These are phyloP conservation scores for Acronicta leporina DNA, from an alignment of 2,888 invertebrate species.

Conservation along the genomic window DNA sequence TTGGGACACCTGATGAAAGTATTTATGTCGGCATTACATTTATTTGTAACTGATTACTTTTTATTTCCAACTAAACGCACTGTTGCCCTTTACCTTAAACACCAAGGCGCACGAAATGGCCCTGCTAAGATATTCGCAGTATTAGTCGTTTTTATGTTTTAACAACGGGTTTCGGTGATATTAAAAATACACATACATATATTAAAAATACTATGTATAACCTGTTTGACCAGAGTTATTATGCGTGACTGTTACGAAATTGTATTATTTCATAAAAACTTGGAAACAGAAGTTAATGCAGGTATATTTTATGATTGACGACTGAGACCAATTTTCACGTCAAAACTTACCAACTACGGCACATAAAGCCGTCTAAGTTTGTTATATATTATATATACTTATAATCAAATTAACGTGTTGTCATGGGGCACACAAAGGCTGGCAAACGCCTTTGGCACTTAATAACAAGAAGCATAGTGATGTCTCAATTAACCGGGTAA, in stretches of 20 bases:
- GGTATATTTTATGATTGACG: conserved; percentile 1
- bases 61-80: no score
- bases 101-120: no score
- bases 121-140: no score
- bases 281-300: background rate
- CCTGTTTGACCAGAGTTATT: background rate
- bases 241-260: background rate
- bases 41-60: no score
- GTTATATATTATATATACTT: conserved; percentile 26
- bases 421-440: conserved; percentile 54
- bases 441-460: conserved; percentile 58
- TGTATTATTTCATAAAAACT: background rate
- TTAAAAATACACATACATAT: no score
- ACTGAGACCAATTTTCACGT: conserved; percentile 12
- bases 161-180: no score
- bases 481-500: conserved; percentile 55
- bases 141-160: no score
- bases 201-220: no score
- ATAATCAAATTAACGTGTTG: conserved; percentile 39
- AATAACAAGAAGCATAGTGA: conserved; percentile 56
- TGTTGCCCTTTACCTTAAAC: no score
- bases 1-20: no score
- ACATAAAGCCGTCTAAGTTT: conserved; percentile 32
- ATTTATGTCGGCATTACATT: no score
- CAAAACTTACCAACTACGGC: conserved; percentile 6